Base-by-base conservation (phyloP, 2,797 vertebrate genomes). In the Pantherophis vulpinus region DNA sequence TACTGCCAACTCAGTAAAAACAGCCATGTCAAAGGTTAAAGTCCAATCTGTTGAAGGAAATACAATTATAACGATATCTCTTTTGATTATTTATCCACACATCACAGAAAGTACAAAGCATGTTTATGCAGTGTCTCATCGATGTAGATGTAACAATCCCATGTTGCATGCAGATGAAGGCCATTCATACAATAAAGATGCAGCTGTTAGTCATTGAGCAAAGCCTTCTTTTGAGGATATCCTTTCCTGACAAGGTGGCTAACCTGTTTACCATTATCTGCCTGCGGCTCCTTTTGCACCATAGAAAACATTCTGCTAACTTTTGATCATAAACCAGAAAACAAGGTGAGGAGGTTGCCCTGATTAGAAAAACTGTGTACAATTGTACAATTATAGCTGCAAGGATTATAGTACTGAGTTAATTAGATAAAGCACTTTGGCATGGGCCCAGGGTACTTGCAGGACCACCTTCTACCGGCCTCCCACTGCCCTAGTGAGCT, bases 1-100 rank as follows among this genome's bases (percentile, higher is more conserved):
- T 42, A 20, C 20, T 32, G 16, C 58, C 88, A 60, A 60, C 60
- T 47, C 27, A 60, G 58, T 63, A 89, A 89, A 89, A 89, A 63
- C 60, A 90, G 29, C 89, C 54, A 74, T 37, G 63, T 90, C 63
- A 74, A 90, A 90, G n/a, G n/a, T 37, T 20, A n/a, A 90, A 90
- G 54, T 58, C 20, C 20, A 90, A 37, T 90, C 54, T 32, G 23
- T 32, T 3, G 42, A 90, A 54, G 42, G 51, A 66, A 90, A 66
- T 66, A 18, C 59, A 90, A 29, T 70, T 55, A 55, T 23, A 90
- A 90, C 32, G 2, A n/a, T 56, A 32, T 23, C 47, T 55, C 16
- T 47, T 66, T 70, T 70, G 66, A 70, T 70, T 66, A 70, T 70
- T 90, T 70, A 70, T 54, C 89, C 18, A 56, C 18, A 32, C 11